Conservation (phyloP, 2,113 vertebrate genomes). For the Zosterops japonicus region DNA sequence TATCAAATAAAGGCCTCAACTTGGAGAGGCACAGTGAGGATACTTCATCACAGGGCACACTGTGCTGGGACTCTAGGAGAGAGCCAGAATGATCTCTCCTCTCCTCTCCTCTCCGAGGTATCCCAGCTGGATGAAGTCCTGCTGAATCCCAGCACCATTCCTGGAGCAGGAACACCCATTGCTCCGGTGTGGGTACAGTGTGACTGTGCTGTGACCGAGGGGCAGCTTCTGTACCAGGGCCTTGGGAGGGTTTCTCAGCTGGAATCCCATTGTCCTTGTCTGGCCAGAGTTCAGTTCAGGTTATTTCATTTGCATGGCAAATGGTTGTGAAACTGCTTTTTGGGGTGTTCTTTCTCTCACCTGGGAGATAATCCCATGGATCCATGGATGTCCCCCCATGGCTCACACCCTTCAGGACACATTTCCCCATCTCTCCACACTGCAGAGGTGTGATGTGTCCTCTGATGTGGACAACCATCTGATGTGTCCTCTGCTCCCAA, state of each 20-base stretch:
- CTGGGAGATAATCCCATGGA: background rate
- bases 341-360: background rate
- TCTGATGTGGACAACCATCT: background rate
- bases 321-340: background rate
- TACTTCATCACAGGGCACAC: background rate
- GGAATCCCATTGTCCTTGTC: background rate
- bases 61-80: rapidly evolving
- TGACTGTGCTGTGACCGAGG: background rate
- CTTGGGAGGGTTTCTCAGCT: background rate
- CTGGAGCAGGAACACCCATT: rapidly evolving
- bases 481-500: background rate
- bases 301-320: background rate
- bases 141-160: rapidly evolving
- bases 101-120: background rate
- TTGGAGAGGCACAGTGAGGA: background rate
- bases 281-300: background rate
- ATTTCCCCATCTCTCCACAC: rapidly evolving
- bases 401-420: background rate
- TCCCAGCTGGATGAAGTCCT: background rate
- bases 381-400: background rate
- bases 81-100: background rate
- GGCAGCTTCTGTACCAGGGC: background rate
- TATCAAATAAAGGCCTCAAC: background rate
- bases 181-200: background rate
- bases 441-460: background rate